Evolutionary conservation across 2,797 vertebrate genomes (phyloP), one percentile per base, ranked within the genome.

Genomic region (Setipinna tenuifilis): DNA sequence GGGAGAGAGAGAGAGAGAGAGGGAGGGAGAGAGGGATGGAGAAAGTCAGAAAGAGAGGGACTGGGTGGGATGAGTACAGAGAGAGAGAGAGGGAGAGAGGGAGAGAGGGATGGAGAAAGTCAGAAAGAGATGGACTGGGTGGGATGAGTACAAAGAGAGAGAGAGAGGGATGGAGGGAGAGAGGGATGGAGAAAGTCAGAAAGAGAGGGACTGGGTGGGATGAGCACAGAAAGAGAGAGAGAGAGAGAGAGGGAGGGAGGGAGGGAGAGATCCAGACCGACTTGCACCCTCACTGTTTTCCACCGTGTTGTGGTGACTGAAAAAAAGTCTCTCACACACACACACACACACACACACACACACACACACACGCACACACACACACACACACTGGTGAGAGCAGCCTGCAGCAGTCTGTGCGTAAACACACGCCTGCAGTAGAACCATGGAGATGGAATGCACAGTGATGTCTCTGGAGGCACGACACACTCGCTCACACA

Each of bases 251-350:
- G 50, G 14, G 50, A 54, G 9, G 14, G 50, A 41, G 17, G 84
- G 48, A 82, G 68, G 71, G 71, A 78, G 71, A 86, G 83, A 82
- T 83, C 83, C 82, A 62, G 54, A 85, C 16, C 35, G 65, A 58
- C 54, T 35, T 78, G 25, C 35, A 25, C 35, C n/a, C 46, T 68
- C 11, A 28, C 41, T 83, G 17, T 84, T 83, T 83, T 83, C 58
- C 54, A 83, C 25, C 57, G 58, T 59, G 57, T 83, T 86, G 80
- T 46, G 57, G 35, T n/a, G 14, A 83, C 54, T 80, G 71, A 11
- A 21, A 87, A 90, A 82, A 87, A 86, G 86, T 87, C 46, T 87
- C 83, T 87, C 92, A 89, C 91, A 89, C 90, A 90, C 59, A 61
- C 59, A 61, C 59, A 61, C 59, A 1, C 23, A 28, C 61, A 62